Conservation (phyloP, 53 echinoderm and acorn worm species). For the Mesocentrotus franciscanus region DNA sequence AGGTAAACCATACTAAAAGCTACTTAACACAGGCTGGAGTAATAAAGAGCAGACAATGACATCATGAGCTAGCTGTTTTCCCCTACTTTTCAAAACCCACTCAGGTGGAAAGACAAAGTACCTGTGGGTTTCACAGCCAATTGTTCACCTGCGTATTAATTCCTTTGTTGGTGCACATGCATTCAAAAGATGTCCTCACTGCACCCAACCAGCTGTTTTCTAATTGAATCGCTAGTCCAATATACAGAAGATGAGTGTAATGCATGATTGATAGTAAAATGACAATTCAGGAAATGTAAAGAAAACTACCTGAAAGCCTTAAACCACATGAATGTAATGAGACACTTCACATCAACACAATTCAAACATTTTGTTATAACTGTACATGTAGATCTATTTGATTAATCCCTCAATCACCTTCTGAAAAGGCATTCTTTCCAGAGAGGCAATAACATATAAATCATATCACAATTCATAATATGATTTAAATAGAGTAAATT, state of each 20-base stretch:
- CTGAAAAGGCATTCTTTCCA: too few relatives aligned
- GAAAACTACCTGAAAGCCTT: too few relatives aligned
- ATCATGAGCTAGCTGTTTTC: not conserved
- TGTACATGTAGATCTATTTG: too few relatives aligned
- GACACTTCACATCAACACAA: too few relatives aligned
- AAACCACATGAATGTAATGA: too few relatives aligned
- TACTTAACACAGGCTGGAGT: not conserved
- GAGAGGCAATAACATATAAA: too few relatives aligned
- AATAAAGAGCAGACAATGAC: slow-evolving; percentile 14
- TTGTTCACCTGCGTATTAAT: slow-evolving; percentile 11
- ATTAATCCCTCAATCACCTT: too few relatives aligned
- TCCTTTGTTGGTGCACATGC: slow-evolving; percentile 26
- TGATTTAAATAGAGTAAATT: too few relatives aligned
- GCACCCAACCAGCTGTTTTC: not conserved
- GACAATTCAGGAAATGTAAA: too few relatives aligned
- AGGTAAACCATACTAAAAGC: not conserved
- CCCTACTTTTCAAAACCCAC: not conserved
- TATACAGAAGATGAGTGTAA: not conserved
- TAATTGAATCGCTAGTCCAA: not conserved
- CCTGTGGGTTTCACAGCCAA: not conserved
- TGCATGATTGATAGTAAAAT: too few relatives aligned
- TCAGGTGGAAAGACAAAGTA: slow-evolving; percentile 61
- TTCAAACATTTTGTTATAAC: too few relatives aligned
- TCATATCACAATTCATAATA: too few relatives aligned
- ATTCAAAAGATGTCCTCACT: slow-evolving; percentile 33